phyloP scores from a whole-genome alignment of 2,113 vertebrate species.

The Pseudorectes ferrugineus region DNA sequence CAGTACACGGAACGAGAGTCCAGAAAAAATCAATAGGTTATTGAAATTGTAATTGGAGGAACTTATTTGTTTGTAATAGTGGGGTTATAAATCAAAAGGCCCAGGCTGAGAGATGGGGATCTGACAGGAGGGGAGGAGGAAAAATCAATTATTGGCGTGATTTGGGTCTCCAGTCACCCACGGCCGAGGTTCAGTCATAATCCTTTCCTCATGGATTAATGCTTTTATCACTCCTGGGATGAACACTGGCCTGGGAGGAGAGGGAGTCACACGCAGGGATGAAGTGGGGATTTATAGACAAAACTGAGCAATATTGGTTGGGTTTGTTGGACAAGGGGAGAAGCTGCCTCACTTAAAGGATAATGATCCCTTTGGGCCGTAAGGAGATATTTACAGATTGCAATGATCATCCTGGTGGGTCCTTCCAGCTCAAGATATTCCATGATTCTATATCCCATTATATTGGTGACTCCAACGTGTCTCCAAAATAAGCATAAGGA shows the following conservation, averaged over 20 bases:
- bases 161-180: background rate
- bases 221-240: background rate
- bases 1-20: accelerated
- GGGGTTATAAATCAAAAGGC: conserved; percentile 2
- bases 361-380: background rate
- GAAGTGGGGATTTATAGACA: background rate
- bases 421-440: background rate
- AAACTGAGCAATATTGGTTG: background rate
- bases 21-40: background rate
- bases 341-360: background rate
- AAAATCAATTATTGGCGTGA: conserved; percentile 5
- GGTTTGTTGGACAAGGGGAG: background rate
- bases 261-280: accelerated
- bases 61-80: conserved; percentile 29
- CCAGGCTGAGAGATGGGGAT: background rate
- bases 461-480: accelerated
- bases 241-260: background rate
- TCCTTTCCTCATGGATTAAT: background rate
- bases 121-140: background rate
- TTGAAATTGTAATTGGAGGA: conserved; percentile 45
- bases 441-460: accelerated
- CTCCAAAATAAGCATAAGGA: background rate
- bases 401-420: background rate
- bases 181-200: background rate
- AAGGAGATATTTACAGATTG: too few species aligned